Percentiles rank a stretch among this genome's conserved stretches.
Conservation (phyloP, 37 sponge, comb jelly and placozoan genomes). For the Bolinopsis microptera region DNA sequence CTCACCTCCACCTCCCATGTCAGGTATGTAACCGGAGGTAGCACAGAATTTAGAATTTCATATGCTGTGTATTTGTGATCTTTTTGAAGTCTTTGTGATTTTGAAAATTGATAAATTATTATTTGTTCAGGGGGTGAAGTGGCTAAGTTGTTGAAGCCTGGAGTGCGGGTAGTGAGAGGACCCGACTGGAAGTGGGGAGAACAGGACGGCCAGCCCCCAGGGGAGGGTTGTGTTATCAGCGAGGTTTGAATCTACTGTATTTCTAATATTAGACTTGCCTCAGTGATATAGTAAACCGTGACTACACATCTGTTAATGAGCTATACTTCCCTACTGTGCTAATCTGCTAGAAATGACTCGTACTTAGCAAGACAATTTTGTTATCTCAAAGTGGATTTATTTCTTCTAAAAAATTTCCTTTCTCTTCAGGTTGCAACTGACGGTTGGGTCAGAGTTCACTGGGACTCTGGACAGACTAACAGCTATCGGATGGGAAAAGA, state of each 20-base stretch:
- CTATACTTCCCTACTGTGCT: too few species aligned
- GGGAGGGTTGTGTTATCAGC: conserved; percentile 86
- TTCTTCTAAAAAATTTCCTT: too few species aligned
- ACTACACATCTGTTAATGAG: too few species aligned
- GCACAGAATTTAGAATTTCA: too few species aligned
- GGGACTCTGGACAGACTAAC: conserved; percentile 89
- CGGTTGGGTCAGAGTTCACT: conserved; percentile 89
- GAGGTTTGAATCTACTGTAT: conserved; percentile 70
- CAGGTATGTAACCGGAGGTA: conserved; percentile 24
- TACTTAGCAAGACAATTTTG: too few species aligned
- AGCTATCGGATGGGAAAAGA: conserved; percentile 95
- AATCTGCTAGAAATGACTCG: too few species aligned
- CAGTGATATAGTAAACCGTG: too few species aligned
- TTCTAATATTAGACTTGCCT: neutral
- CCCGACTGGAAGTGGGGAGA: conserved; percentile 99
- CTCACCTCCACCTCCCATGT: conserved; percentile 51
- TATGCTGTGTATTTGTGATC: too few species aligned
- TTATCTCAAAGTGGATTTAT: too few species aligned
- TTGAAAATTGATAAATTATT: too few species aligned
- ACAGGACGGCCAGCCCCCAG: conserved; percentile 86
- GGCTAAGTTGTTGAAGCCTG: conserved; percentile 68
- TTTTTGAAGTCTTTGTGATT: too few species aligned
- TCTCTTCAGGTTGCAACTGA: conserved; percentile 70
- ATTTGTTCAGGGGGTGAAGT: conserved; percentile 55
- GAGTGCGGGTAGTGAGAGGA: conserved; percentile 85